Base-by-base conservation (phyloP, 2,888 invertebrate genomes). In the Scaptomyza reducta region DNA sequence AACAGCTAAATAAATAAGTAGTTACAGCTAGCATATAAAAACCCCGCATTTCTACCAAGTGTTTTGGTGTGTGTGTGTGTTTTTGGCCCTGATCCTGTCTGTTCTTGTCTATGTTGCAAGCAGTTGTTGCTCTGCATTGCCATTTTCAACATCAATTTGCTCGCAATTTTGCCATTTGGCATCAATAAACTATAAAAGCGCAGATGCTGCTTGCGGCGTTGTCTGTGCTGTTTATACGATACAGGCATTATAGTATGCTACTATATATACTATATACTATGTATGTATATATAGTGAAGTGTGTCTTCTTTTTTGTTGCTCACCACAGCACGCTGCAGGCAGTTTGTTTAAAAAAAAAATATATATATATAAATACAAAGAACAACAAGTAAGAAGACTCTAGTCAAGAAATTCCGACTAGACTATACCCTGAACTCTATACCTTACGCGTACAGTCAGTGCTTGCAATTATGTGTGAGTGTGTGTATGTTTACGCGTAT, bases 151-250 rank as follows among this genome's bases (percentile, higher is more conserved):
- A 71, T 84, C 84, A 86, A 85, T 83, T 81, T 81, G 63, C 73
- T 71, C 57, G 67, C 77, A 77, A 74, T 77, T 84, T 78, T 50
- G 40, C 62, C 80, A 86, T 77, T 84, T 68, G 74, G 77, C 86
- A 86, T 86, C 84, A 84, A 85, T 85, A 86, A 86, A 85, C 84
- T 85, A 86, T 86, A 84, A 86, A 85, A 78, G 79, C 78, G 66
- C 78, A 40, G 81, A 79, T 84, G 84, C 79, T 84, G 84, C 84
- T 84, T 65, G 70, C 67, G 77, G 85, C 77, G 66, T 49, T 71
- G 72, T 80, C 81, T 79, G 67, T 49, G 49, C 46, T 73, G 47
- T 69, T 73, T 77, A 68, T 75, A 68, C 11, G 1, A 49, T 29
- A 14, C 14, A 9, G 7, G 31, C 47, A 47, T n/a, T n/a, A n/a